phyloP scores from a whole-genome alignment of 1,140 invertebrate species.

The Drosophila hydei region DNA sequence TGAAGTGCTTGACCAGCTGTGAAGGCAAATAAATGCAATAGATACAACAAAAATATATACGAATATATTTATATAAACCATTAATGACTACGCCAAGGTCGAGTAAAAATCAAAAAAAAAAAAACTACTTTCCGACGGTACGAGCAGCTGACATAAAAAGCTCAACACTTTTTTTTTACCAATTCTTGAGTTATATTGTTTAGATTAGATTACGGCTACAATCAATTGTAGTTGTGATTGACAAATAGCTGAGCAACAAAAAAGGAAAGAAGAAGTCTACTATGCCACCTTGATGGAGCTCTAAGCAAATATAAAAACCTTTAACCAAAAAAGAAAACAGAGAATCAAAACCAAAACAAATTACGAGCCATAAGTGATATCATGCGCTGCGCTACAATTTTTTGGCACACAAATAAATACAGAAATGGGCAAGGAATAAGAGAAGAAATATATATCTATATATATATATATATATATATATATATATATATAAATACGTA shows the following conservation, averaged over 20 bases:
- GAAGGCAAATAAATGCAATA: neutral
- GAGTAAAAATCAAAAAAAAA: slow-evolving; percentile 1
- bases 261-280: neutral
- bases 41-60: too few species aligned
- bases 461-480: too few species aligned
- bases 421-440: slow-evolving; percentile 58
- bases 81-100: slow-evolving; percentile 22
- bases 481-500: neutral
- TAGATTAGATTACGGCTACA: slow-evolving; percentile 37
- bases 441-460: slow-evolving; percentile 51
- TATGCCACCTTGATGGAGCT: slow-evolving; percentile 29
- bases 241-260: slow-evolving; percentile 14
- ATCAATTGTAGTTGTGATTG: slow-evolving; percentile 27
- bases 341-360: slow-evolving; percentile 59
- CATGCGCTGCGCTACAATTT: slow-evolving; percentile 67
- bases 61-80: neutral
- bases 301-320: slow-evolving; percentile 8
- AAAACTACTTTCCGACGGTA: neutral
- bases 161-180: slow-evolving; percentile 20
- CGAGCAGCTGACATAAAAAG: slow-evolving; percentile 35
- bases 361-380: slow-evolving; percentile 66
- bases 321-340: slow-evolving; percentile 3
- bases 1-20: slow-evolving; percentile 18
- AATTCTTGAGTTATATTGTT: slow-evolving; percentile 22
- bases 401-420: slow-evolving; percentile 75